Evolutionary conservation across 2,888 invertebrate species (phyloP).

Genomic region (Zhuqinia jingwanae): DNA sequence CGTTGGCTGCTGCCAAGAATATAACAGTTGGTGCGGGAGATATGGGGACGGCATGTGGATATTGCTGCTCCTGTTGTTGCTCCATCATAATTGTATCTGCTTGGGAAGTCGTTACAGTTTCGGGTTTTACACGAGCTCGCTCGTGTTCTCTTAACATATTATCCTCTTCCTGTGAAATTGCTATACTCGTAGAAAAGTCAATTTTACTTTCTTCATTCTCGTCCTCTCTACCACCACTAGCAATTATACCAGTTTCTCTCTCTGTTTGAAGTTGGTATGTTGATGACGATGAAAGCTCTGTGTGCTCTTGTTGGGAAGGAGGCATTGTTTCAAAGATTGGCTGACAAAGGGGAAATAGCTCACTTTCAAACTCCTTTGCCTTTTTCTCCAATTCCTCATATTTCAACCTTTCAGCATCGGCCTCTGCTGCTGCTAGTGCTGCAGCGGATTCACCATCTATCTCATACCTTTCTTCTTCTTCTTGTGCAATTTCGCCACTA

Average conservation of each 20-base stretch:
- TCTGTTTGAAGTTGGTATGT: constrained; percentile 20
- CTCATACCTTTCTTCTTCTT: constrained; percentile 38
- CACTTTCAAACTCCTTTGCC: constrained; percentile 75
- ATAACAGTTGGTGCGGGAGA: constrained; percentile 68
- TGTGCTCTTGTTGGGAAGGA: constrained; percentile 3
- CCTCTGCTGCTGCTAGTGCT: constrained; percentile 15
- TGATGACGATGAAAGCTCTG: constrained; percentile 35
- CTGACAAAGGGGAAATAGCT: constrained; percentile 71
- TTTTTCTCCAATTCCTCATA: constrained; percentile 62
- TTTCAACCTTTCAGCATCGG: constrained; percentile 32
- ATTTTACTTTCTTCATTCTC: constrained; percentile 17
- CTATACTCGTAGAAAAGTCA: background rate
- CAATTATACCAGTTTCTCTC: constrained; percentile 1
- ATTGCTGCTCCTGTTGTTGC: constrained; percentile 29
- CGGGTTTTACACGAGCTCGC: constrained; percentile 13
- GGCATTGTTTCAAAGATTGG: constrained; percentile 40
- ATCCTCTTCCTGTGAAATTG: constrained; percentile 2
- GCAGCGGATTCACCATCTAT: background rate
- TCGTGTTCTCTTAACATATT: background rate
- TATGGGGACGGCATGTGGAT: constrained; percentile 24
- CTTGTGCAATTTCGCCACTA: constrained; percentile 43
- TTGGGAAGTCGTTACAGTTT: constrained; percentile 31
- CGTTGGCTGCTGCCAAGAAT: constrained; percentile 54
- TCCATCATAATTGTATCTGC: constrained; percentile 33
- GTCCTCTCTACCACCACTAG: background rate